phyloP scores from a whole-genome alignment of 1,140 invertebrate genomes.

The Hesperophylax magnus region DNA sequence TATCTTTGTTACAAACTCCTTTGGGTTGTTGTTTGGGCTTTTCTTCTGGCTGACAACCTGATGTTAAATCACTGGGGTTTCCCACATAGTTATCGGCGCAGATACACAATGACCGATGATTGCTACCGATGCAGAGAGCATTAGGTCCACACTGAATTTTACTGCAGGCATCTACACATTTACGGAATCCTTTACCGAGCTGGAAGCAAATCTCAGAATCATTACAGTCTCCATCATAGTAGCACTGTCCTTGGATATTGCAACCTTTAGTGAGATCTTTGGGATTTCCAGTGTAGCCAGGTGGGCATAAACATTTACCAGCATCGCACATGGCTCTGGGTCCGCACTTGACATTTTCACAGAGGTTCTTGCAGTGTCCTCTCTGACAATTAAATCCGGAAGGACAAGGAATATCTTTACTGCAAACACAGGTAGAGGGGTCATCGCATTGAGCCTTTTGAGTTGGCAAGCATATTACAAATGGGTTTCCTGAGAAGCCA shows the following conservation, averaged over 20 bases:
- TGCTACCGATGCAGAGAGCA: slow-evolving; percentile 85
- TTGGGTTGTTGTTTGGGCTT: slow-evolving; percentile 65
- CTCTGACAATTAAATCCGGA: slow-evolving; percentile 80
- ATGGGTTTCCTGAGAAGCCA: slow-evolving; percentile 88
- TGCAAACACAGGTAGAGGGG: slow-evolving; percentile 79
- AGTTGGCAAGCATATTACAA: slow-evolving; percentile 80
- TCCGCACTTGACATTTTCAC: slow-evolving; percentile 82
- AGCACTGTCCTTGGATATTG: slow-evolving; percentile 79
- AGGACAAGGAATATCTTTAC: slow-evolving; percentile 79
- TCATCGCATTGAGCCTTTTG: slow-evolving; percentile 79
- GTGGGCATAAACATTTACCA: slow-evolving; percentile 84
- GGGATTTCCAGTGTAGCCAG: slow-evolving; percentile 84
- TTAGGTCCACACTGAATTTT: slow-evolving; percentile 92
- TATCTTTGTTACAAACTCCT: slow-evolving; percentile 77
- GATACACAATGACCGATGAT: slow-evolving; percentile 87
- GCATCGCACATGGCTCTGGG: slow-evolving; percentile 85
- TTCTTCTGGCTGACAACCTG: slow-evolving; percentile 82
- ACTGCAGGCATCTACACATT: slow-evolving; percentile 88
- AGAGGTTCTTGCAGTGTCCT: slow-evolving; percentile 81
- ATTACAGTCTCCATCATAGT: slow-evolving; percentile 85
- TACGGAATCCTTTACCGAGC: slow-evolving; percentile 80
- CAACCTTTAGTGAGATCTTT: slow-evolving; percentile 80
- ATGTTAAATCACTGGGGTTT: slow-evolving; percentile 82
- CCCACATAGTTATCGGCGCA: slow-evolving; percentile 86
- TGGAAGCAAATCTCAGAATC: slow-evolving; percentile 90